Evolutionary conservation across 2,888 invertebrate genomes (phyloP).

Genomic region (Parthenolecanium corni): DNA sequence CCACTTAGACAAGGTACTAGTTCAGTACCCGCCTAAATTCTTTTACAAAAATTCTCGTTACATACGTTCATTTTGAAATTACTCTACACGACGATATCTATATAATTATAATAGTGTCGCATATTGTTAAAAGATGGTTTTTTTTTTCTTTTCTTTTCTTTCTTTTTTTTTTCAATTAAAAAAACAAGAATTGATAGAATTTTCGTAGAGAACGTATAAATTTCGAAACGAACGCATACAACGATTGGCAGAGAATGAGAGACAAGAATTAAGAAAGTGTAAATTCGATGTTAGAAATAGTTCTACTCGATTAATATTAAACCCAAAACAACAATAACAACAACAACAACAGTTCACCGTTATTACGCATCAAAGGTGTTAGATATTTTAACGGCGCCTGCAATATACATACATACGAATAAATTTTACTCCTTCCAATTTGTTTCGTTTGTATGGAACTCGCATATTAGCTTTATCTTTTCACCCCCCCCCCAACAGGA

Average conservation of each 20-base stretch:
- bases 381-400: conserved; percentile 25
- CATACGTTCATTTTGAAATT: not conserved
- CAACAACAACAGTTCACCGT: conserved; percentile 24
- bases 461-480: no score
- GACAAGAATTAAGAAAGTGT: conserved; percentile 1
- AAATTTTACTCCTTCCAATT: not conserved
- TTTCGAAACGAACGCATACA: not conserved
- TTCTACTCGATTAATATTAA: not conserved
- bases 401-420: conserved; percentile 11
- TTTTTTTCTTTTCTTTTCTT: no score
- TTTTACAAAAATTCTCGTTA: not conserved
- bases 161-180: no score
- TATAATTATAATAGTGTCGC: no score
- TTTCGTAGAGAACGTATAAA: no score
- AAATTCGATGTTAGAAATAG: not conserved
- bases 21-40: conserved; percentile 14
- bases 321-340: conserved; percentile 1
- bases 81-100: not conserved
- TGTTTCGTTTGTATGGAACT: no score
- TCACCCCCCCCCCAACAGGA: no score
- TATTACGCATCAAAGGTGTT: conserved; percentile 23
- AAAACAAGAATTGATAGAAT: no score
- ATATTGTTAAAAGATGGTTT: not conserved
- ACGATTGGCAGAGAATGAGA: not conserved
- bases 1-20: not conserved